Conservation (phyloP, 1,140 invertebrate genomes). For the Drosophila asahinai region DNA sequence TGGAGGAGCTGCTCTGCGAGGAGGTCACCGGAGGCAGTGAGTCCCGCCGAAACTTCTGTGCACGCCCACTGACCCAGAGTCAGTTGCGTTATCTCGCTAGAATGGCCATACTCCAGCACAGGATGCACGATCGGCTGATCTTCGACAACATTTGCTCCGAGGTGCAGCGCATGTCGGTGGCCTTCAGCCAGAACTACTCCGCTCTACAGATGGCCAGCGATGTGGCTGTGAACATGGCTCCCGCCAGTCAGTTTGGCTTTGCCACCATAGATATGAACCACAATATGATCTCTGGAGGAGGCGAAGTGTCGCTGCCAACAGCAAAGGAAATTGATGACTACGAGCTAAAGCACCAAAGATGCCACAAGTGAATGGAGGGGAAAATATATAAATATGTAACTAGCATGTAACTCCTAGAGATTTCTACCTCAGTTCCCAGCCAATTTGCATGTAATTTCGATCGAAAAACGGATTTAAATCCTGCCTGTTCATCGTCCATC, state of each 20-base stretch:
- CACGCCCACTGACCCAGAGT: slow-evolving; percentile 32
- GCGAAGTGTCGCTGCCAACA: neutral
- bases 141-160: slow-evolving; percentile 34
- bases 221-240: slow-evolving; percentile 44
- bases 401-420: neutral
- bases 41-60: slow-evolving; percentile 34
- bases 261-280: slow-evolving; percentile 35
- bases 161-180: slow-evolving; percentile 38
- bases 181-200: slow-evolving; percentile 40
- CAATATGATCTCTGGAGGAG: neutral
- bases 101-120: slow-evolving; percentile 49
- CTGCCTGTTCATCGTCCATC: no score
- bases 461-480: neutral
- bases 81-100: slow-evolving; percentile 53
- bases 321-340: slow-evolving; percentile 14
- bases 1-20: slow-evolving; percentile 37
- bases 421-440: neutral
- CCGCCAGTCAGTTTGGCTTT: slow-evolving; percentile 49
- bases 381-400: neutral
- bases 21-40: slow-evolving; percentile 41
- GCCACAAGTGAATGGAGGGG: neutral
- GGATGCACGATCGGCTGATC: slow-evolving; percentile 44
- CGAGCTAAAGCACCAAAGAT: slow-evolving; percentile 1
- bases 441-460: slow-evolving; percentile 6
- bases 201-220: slow-evolving; percentile 5